phyloP scores from a whole-genome alignment of 2,797 vertebrate genomes.

The Oreonectes daqikongensis region DNA sequence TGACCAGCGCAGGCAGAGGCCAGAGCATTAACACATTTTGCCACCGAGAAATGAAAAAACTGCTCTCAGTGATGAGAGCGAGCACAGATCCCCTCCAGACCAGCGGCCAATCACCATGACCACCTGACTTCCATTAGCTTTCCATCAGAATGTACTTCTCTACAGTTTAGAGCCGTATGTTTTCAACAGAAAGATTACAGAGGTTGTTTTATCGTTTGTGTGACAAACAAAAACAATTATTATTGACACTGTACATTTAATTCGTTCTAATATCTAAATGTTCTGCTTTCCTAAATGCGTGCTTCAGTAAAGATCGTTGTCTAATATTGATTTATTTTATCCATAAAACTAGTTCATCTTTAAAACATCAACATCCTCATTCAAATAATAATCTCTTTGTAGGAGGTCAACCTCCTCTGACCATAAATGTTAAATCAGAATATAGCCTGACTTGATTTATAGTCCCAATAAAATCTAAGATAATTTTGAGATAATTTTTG shows the following conservation, averaged over 20 bases:
- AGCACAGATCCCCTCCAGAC: conserved; percentile 11
- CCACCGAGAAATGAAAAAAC: conserved; percentile 45
- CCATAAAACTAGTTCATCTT: too few species aligned
- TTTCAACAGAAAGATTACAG: not conserved
- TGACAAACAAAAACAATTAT: conserved; percentile 9
- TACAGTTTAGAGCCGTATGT: conserved; percentile 23
- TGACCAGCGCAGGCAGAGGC: conserved; percentile 42
- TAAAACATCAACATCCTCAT: not conserved
- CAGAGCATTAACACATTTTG: conserved; percentile 48
- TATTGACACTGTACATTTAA: not conserved
- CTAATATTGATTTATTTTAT: too few species aligned
- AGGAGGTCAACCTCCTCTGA: conserved; percentile 1
- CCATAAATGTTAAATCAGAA: not conserved
- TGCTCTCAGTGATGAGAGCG: conserved; percentile 21
- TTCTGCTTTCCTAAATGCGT: too few species aligned
- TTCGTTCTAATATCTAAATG: not conserved
- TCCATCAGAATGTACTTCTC: conserved; percentile 20
- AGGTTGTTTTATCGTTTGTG: not conserved
- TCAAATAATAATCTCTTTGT: not conserved
- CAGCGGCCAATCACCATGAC: conserved; percentile 30
- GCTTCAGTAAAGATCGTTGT: conserved; percentile 1
- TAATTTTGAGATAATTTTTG: not conserved
- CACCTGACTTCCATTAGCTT: conserved; percentile 47
- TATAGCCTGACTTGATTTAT: not conserved
- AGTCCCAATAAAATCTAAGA: not conserved